These are phyloP conservation scores for Colostygia pectinataria DNA, from an alignment of 2,888 invertebrate genomes.

Conservation along the genomic window DNA sequence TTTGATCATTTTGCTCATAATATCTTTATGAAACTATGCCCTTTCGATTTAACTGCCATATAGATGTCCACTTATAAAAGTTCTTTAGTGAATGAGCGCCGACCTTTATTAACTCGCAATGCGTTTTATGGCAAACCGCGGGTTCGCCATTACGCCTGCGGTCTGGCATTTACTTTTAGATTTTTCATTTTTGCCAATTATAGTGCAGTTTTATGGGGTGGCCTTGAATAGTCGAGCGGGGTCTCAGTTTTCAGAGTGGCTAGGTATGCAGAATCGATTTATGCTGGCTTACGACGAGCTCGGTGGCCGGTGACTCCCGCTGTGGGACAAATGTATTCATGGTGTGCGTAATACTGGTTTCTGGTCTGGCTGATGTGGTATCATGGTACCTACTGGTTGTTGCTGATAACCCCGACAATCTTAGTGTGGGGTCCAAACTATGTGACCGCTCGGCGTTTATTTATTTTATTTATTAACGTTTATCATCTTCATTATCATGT, in stretches of 20 bases:
- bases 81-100: conserved; percentile 19
- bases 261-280: background rate
- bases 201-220: conserved; percentile 40
- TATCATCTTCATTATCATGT: too few species aligned
- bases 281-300: background rate
- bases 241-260: background rate
- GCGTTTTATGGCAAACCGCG: conserved; percentile 21
- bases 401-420: too few species aligned
- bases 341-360: too few species aligned
- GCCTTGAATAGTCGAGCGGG: conserved; percentile 12
- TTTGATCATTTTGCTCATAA: conserved; percentile 8
- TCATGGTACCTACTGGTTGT: too few species aligned
- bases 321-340: too few species aligned
- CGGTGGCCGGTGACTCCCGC: too few species aligned
- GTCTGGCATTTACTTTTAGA: conserved; percentile 51
- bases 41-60: conserved; percentile 20
- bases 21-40: conserved; percentile 13
- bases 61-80: conserved; percentile 19
- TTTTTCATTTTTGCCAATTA: conserved; percentile 51
- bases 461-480: too few species aligned
- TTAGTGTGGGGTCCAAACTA: too few species aligned
- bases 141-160: conserved; percentile 40
- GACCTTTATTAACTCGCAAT: conserved; percentile 14
- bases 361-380: too few species aligned
- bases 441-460: too few species aligned